Evolutionary conservation across 2,113 vertebrate genomes (phyloP), one percentile per base, ranked within the genome.

Genomic region (Emberiza fucata): DNA sequence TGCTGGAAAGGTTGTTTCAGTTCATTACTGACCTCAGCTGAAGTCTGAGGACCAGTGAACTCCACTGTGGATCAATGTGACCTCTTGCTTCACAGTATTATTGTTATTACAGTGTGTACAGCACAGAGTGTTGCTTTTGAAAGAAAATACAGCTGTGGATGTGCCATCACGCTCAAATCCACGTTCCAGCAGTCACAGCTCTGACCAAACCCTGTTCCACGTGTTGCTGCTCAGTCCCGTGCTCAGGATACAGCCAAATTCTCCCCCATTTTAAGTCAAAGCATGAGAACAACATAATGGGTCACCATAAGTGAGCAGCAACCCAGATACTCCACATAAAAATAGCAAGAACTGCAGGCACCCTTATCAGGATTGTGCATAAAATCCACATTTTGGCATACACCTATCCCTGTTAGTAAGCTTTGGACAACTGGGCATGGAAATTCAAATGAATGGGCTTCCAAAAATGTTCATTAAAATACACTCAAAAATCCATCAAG

Each of bases 11-110:
- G 93, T 82, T 81, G 82, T 56, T 93, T 64, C 61, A 90, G 95
- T 94, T 97, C 96, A 96, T 82, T 48, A 86, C 66, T 60, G 88
- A 94, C 85, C 90, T 72, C 83, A 91, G 84, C 16, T 25, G 59
- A 90, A 93, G 69, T 72, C 80, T 65, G 40, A 80, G 90, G 23
- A 68, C 60, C 15, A 28, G 84, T 83, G 93, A 92, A 94, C 90
- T 93, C 92, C 33, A 10, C 59, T 7, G 35, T 20, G 68, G 97
- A 94, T 71, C 22, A 60, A 53, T 59, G 76, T 53, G 93, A 97
- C 97, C 97, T 96, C 94, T 92, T 63, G 88, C 81, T 88, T 83
- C 57, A 73, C 40, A 61, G 28, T 3, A 9, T 63, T 54, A 35
- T 39, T 94, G 80, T 35, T 88, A 61, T 78, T 82, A 42, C 82